Conservation (phyloP, 35 echinoderm and acorn worm species). For the Diadema setosum region DNA sequence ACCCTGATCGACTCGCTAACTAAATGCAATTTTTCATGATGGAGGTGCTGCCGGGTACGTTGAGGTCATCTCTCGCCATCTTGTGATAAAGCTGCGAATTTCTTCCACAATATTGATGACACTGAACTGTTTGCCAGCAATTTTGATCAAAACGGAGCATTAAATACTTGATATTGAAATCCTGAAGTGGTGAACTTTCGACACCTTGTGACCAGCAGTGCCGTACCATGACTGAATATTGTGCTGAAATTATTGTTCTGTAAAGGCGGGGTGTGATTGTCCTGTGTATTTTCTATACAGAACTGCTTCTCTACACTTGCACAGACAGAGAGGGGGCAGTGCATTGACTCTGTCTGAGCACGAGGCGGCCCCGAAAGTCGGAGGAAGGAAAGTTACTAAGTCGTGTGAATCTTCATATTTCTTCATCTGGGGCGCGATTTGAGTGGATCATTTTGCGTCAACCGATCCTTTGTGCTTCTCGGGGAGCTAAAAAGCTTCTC, state of each 20-base stretch:
- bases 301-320: neutral
- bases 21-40: neutral
- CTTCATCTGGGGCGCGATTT: neutral
- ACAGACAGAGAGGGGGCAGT: neutral
- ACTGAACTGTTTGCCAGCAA: neutral
- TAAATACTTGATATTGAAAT: neutral
- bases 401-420: neutral
- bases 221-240: neutral
- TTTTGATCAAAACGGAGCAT: neutral
- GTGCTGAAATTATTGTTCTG: neutral
- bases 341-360: neutral
- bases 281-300: neutral
- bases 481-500: constrained; percentile 5
- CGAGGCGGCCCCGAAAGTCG: neutral
- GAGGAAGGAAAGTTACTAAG: neutral
- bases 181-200: neutral
- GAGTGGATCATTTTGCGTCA: neutral
- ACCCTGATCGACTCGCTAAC: neutral
- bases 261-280: constrained; percentile 20
- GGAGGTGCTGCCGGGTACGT: neutral
- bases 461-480: constrained; percentile 16
- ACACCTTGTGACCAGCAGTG: neutral
- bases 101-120: neutral
- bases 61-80: constrained; percentile 27
- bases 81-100: neutral